Base-by-base conservation (phyloP, 2,797 vertebrate genomes). In the Pterois miles region DNA sequence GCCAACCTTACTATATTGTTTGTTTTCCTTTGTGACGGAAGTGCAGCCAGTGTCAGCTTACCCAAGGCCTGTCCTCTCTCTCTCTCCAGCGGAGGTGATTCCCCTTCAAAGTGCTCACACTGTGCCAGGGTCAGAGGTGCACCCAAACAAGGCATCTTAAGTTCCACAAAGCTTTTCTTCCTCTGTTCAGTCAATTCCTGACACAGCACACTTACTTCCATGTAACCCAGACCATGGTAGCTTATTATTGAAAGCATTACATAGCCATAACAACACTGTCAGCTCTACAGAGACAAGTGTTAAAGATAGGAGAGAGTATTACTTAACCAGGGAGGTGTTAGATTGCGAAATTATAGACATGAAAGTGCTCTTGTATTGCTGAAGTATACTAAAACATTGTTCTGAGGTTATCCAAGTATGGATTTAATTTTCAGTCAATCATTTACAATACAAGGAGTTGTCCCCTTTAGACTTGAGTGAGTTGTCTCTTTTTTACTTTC, bases 121-220 rank as follows among this genome's bases (percentile, higher is more conserved):
- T 57, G 85, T 70, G 77, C 58, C 67, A 25, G 84, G 86, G 88
- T 92, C 85, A 91, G 83, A 88, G 82, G 85, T 89, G 74, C 84
- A 76, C 70, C 86, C 81, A 90, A 92, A 92, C 85, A 88, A 71
- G 78, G 58, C 74, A 80, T 86, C 80, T 87, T 80, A 80, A 29
- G 73, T 82, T 83, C 79, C 78, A 43, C 27, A 43, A 43, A 76
- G 65, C 56, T 71, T 80, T 64, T 34, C 57, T 74, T 78, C 57
- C 36, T 71, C 69, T 31, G 16, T 65, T 60, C 64, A 23, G 54
- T 69, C 58, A 29, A 14, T 20, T 74, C 36, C 59, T 79, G 78
- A 88, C 43, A 38, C 57, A 18, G 57, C 40, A 68, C 53, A 20
- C 53, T 67, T 48, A 22, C 46, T 71, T 71, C 43, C 53, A 5